Percentiles rank a stretch among this genome's conserved stretches.
These are phyloP conservation scores for Lagopus leucura DNA, from an alignment of 2,113 vertebrate species.

Conservation along the genomic window DNA sequence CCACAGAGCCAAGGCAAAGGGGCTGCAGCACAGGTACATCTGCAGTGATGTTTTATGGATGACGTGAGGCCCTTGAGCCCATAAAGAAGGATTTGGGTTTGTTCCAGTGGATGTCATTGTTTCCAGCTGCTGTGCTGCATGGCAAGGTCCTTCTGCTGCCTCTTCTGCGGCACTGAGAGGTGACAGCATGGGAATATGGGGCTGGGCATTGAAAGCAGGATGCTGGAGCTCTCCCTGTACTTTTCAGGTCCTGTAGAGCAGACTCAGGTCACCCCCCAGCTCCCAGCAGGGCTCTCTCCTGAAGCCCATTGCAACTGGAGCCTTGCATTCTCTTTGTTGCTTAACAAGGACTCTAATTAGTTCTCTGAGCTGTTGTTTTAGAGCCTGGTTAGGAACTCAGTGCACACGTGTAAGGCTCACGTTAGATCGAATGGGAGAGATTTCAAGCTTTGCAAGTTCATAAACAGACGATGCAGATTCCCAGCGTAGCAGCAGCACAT, in stretches of 20 bases:
- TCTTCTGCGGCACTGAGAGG: background rate
- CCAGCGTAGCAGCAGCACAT: background rate
- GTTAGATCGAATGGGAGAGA: fast-evolving
- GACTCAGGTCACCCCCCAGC: fast-evolving
- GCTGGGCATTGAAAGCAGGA: background rate
- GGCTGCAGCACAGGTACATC: background rate
- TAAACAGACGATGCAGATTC: background rate
- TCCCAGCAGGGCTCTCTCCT: fast-evolving
- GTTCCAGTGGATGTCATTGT: background rate
- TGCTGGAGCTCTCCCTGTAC: background rate
- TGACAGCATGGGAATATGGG: background rate
- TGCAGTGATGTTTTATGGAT: slow-evolving; percentile 62
- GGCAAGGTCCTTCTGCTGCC: background rate
- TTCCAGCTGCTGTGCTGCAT: background rate
- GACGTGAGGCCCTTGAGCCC: slow-evolving; percentile 9
- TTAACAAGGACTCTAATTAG: background rate
- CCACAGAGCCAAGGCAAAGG: background rate
- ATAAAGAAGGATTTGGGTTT: background rate
- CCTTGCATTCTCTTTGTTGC: background rate
- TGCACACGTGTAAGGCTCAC: fast-evolving
- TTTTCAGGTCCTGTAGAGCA: fast-evolving
- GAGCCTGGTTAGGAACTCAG: background rate
- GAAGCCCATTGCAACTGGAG: fast-evolving
- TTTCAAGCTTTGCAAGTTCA: background rate
- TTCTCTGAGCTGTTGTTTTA: background rate